Percentiles rank a stretch among this genome's conserved stretches.
These are phyloP conservation scores for Tautogolabrus adspersus DNA, from an alignment of 2,113 vertebrate genomes.

Conservation along the genomic window DNA sequence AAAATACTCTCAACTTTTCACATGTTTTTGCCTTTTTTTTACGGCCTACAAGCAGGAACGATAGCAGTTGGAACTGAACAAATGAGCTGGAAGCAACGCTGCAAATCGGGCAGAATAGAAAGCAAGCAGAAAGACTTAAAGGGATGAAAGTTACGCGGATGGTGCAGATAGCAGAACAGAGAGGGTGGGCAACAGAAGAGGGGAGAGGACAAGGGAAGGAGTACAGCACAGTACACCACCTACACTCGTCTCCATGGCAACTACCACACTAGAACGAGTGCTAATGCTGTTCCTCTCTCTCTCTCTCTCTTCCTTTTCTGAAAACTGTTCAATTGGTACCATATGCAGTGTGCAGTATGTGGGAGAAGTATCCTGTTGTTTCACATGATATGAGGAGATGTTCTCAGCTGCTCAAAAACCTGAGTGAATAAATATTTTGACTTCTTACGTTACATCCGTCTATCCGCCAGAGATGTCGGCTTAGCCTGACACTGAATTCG, in stretches of 20 bases:
- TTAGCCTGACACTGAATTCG: slow-evolving; percentile 50
- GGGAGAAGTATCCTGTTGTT: slow-evolving; percentile 56
- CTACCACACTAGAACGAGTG: slow-evolving; percentile 79
- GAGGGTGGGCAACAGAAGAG: slow-evolving; percentile 67
- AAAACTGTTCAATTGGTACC: slow-evolving; percentile 70
- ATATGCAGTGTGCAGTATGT: slow-evolving; percentile 69
- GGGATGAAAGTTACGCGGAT: slow-evolving; percentile 67
- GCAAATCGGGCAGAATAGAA: neutral
- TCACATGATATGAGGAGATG: slow-evolving; percentile 34
- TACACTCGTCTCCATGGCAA: slow-evolving; percentile 83
- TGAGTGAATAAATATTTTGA: slow-evolving; percentile 6
- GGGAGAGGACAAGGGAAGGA: slow-evolving; percentile 69
- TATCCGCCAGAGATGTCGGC: slow-evolving; percentile 38
- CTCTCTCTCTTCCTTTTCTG: slow-evolving; percentile 67
- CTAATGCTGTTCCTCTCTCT: slow-evolving; percentile 67
- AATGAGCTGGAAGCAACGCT: neutral
- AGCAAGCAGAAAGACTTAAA: slow-evolving; percentile 13
- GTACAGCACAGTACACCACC: slow-evolving; percentile 80
- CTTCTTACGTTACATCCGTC: slow-evolving; percentile 15
- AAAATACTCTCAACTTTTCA: neutral
- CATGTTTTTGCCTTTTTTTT: neutral
- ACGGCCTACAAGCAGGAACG: neutral
- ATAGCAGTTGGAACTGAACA: neutral
- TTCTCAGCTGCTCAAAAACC: neutral
- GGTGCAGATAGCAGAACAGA: slow-evolving; percentile 71